A percentile compares a stretch with the other conserved stretches of the same genome.
Evolutionary conservation across 1,140 invertebrate genomes (phyloP).

Genomic region (Heliconius hewitsoni): DNA sequence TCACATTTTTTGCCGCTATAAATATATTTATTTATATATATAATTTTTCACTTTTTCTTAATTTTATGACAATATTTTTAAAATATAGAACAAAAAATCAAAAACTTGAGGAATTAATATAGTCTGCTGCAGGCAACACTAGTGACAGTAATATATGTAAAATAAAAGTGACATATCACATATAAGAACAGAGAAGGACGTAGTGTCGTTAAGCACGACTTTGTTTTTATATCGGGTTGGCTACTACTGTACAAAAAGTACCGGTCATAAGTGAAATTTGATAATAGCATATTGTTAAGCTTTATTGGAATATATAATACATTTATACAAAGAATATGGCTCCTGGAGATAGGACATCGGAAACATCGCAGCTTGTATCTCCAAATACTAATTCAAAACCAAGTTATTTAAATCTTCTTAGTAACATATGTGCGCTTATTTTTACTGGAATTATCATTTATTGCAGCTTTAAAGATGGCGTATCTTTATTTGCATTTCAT

Average conservation of each 20-base stretch:
- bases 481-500: slow-evolving; percentile 75
- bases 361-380: slow-evolving; percentile 60
- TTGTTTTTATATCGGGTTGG: too few relatives aligned
- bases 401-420: slow-evolving; percentile 67
- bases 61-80: too few relatives aligned
- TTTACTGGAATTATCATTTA: slow-evolving; percentile 65
- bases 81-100: too few relatives aligned
- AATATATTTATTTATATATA: too few relatives aligned
- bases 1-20: too few relatives aligned
- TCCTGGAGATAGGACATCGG: slow-evolving; percentile 57
- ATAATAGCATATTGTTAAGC: not conserved
- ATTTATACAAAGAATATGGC: slow-evolving; percentile 48
- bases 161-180: not conserved
- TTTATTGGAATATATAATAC: not conserved
- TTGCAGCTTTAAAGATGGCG: slow-evolving; percentile 66
- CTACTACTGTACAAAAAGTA: not conserved
- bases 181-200: not conserved
- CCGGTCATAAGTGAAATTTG: not conserved
- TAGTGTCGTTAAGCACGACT: not conserved
- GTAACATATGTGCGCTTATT: slow-evolving; percentile 59
- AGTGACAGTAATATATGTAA: not conserved
- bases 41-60: too few relatives aligned
- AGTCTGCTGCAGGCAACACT: not conserved
- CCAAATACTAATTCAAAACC: slow-evolving; percentile 50
- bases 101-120: not conserved